Base-by-base conservation (phyloP, 2,797 vertebrate species). In the Xiphophorus birchmanni region DNA sequence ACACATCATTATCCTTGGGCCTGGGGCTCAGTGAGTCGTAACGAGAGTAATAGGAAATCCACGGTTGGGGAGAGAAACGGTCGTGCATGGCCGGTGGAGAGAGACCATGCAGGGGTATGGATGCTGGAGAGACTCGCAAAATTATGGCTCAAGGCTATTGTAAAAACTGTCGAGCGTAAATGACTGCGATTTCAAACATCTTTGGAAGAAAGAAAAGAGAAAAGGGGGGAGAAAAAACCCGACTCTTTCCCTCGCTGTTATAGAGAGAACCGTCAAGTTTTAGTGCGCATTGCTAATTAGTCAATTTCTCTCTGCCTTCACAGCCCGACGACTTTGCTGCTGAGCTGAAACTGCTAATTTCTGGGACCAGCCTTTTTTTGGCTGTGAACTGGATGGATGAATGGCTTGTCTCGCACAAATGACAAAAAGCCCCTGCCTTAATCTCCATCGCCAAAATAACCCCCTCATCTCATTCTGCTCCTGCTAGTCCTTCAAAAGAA, bases 281-380 rank as follows among this genome's bases (percentile, higher is more conserved):
- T 99, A 99, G 98, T 99, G 99, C 99, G 98, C 98, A 99, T 99
- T 99, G 99, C 99, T 99, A 99, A 99, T 99, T 99, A 99, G 98
- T 99, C 99, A 99, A 99, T 99, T 99, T 99, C 99, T 99, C 98
- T 99, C 97, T 99, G 98, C 98, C 99, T 99, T 99, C 99, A 99
- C 99, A 99, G 98, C 97, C 98, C 98, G 98, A 98, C 98, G 99
- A 98, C 98, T 99, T 97, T 97, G 97, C 97, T 98, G 98, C 98
- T 99, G 97, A 99, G 98, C 98, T 99, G 99, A 99, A 99, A 99
- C 99, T 99, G 99, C 98, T 99, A 99, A 99, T 99, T 99, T 99
- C 99, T 99, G 98, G 98, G 98, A 99, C 97, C 98, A 99, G 97
- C 97, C 98, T 99, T 99, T 96, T 97, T 96, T 96, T 99, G 97